Evolutionary conservation across 2,888 invertebrate species (phyloP).

Genomic region (Erebia palarica): DNA sequence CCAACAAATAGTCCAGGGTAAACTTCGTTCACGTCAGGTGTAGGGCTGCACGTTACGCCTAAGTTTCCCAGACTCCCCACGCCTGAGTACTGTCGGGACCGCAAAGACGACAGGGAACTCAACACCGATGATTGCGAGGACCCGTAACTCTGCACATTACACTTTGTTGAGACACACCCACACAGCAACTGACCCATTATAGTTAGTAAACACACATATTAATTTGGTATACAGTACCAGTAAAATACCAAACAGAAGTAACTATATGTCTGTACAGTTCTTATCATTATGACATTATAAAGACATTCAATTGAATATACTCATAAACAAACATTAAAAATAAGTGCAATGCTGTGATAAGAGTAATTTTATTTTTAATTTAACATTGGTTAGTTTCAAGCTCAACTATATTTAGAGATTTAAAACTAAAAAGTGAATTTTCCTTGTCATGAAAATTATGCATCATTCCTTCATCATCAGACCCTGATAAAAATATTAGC

Average conservation of each 20-base stretch:
- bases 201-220: slow-evolving; percentile 13
- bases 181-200: slow-evolving; percentile 57
- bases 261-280: not conserved
- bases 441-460: too few species aligned
- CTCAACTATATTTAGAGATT: too few species aligned
- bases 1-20: slow-evolving; percentile 89
- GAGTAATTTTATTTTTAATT: too few species aligned
- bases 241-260: not conserved
- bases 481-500: too few species aligned
- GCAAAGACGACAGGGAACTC: slow-evolving; percentile 66
- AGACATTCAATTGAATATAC: slow-evolving; percentile 14
- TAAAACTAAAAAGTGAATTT: too few species aligned
- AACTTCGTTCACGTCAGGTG: slow-evolving; percentile 88
- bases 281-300: slow-evolving; percentile 11
- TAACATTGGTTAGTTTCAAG: not conserved
- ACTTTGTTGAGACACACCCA: slow-evolving; percentile 53
- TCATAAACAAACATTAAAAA: not conserved
- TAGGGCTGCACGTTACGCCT: slow-evolving; percentile 68
- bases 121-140: slow-evolving; percentile 67
- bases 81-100: slow-evolving; percentile 57
- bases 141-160: slow-evolving; percentile 66
- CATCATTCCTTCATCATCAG: too few species aligned
- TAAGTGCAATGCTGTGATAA: not conserved
- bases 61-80: slow-evolving; percentile 16
- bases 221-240: not conserved